Percentiles rank a stretch among this genome's conserved stretches.
Evolutionary conservation across 2,113 vertebrate genomes (phyloP).

Genomic region (Perognathus longimembris): DNA sequence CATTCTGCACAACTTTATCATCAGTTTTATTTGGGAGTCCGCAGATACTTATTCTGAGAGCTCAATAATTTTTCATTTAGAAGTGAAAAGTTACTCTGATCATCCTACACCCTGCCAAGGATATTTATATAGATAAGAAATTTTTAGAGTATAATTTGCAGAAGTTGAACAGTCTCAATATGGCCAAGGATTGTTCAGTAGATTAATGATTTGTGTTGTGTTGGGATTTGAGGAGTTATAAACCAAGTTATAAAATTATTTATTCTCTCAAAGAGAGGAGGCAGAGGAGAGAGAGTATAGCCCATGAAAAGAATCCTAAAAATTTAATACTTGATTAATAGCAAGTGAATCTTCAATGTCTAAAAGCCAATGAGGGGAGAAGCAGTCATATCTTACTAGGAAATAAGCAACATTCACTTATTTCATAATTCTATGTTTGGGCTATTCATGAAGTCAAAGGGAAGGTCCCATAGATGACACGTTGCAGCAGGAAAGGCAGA

Average conservation of each 20-base stretch:
- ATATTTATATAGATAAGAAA: conserved; percentile 19
- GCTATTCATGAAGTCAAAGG: neutral
- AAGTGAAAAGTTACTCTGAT: conserved; percentile 20
- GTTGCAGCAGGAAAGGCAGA: neutral
- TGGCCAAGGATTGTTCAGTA: neutral
- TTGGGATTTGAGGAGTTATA: neutral
- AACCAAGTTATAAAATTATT: neutral
- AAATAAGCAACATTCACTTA: conserved; percentile 6
- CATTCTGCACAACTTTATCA: neutral
- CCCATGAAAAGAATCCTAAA: neutral
- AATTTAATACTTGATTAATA: neutral
- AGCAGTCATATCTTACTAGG: neutral
- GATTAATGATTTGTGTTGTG: neutral
- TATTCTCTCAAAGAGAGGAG: neutral
- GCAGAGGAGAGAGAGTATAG: neutral
- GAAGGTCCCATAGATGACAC: neutral
- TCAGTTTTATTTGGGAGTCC: conserved; percentile 31
- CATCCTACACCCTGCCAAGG: conserved; percentile 18
- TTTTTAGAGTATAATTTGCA: conserved; percentile 16
- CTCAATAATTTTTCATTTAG: conserved; percentile 1
- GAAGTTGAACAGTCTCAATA: neutral
- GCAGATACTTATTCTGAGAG: neutral
- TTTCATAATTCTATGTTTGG: neutral
- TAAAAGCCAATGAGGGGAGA: neutral
- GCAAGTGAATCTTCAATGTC: too few relatives aligned